A percentile compares a stretch with the other conserved stretches of the same genome.
phyloP scores from a whole-genome alignment of 2,888 invertebrate genomes.

The Carcina quercana region DNA sequence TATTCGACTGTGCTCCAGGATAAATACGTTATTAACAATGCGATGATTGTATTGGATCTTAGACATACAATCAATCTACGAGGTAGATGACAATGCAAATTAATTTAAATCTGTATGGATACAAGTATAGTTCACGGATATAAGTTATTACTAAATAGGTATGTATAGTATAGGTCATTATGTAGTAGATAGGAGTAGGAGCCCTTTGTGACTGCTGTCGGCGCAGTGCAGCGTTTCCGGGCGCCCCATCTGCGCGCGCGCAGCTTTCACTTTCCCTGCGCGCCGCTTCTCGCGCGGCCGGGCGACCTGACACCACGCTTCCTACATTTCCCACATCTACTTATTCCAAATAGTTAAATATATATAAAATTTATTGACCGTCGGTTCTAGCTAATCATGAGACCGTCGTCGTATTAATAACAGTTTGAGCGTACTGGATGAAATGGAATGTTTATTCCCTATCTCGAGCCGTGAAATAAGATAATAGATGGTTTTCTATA shows the following conservation, averaged over 20 bases:
- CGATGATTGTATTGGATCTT: no score
- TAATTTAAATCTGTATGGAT: no score
- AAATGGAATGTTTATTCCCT: no score
- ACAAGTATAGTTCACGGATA: neutral
- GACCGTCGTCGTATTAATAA: neutral
- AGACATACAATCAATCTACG: no score
- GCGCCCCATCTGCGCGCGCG: conserved; percentile 63
- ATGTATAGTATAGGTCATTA: conserved; percentile 4
- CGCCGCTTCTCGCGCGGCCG: conserved; percentile 34
- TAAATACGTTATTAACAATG: no score
- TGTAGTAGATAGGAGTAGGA: conserved; percentile 15
- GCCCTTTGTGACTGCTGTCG: conserved; percentile 46
- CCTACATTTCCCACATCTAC: conserved; percentile 50
- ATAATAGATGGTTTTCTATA: conserved; percentile 41
- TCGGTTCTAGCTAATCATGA: neutral
- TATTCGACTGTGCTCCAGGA: no score
- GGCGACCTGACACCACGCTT: conserved; percentile 30
- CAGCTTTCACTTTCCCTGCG: conserved; percentile 70
- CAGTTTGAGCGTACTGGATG: no score
- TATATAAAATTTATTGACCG: neutral
- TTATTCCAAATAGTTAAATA: conserved; percentile 44
- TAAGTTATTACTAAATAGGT: neutral
- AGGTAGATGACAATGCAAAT: neutral
- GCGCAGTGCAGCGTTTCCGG: conserved; percentile 55
- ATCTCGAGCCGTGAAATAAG: conserved; percentile 17